These are phyloP conservation scores for Thysanoteuthis rhombus DNA, from an alignment of 2,888 invertebrate species.

Conservation along the genomic window DNA sequence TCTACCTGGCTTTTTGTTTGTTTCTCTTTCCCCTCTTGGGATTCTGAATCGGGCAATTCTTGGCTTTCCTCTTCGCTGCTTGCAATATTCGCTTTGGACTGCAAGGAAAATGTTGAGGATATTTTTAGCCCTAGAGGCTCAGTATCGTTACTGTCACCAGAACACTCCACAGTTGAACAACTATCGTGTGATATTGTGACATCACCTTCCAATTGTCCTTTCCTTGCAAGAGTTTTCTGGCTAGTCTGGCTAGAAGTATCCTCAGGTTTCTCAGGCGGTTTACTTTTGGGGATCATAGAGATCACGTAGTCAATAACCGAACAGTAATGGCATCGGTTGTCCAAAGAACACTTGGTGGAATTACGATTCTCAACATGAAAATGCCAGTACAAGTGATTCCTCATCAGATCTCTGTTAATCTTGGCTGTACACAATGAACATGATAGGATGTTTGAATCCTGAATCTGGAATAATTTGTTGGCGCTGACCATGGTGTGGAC, in stretches of 20 bases:
- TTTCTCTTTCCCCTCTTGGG: neutral
- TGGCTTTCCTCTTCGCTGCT: neutral
- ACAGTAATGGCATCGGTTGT: neutral
- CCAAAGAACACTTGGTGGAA: neutral
- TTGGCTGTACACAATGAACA: neutral
- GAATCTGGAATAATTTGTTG: neutral
- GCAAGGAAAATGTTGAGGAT: constrained; percentile 12
- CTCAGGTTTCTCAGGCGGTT: neutral
- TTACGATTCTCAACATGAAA: neutral
- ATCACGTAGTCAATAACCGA: neutral
- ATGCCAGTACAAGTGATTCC: neutral
- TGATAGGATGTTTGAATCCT: neutral
- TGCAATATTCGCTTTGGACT: neutral
- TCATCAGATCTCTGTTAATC: neutral
- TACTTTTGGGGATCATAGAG: neutral
- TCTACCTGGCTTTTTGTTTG: neutral
- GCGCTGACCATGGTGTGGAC: neutral
- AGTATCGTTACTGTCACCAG: neutral
- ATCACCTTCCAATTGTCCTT: neutral
- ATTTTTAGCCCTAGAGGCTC: neutral
- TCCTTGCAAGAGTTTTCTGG: neutral
- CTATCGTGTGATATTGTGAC: neutral
- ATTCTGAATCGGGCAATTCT: neutral
- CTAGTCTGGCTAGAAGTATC: neutral
- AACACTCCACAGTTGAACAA: neutral